These are phyloP conservation scores for honey bee (Apis mellifera) DNA, from an alignment of 1,140 invertebrate species.

Conservation along the genomic window DNA sequence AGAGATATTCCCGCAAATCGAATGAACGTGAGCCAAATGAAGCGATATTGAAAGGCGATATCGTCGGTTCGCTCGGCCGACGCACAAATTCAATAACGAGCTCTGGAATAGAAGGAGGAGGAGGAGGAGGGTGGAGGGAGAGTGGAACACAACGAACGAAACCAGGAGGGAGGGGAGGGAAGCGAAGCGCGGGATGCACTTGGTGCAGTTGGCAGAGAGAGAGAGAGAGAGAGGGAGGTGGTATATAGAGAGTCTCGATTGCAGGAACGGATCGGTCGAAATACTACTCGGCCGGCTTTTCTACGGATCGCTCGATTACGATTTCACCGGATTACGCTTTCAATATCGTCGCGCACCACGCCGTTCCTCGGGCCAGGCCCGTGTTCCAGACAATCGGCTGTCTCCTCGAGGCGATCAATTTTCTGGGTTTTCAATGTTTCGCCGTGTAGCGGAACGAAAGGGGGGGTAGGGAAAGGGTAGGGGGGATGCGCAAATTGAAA, in stretches of 20 bases:
- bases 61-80: conserved; percentile 68
- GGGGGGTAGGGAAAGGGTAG: too few species aligned
- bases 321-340: conserved; percentile 36
- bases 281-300: conserved; percentile 34
- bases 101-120: conserved; percentile 65
- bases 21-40: conserved; percentile 73
- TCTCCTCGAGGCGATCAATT: too few species aligned
- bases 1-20: conserved; percentile 72
- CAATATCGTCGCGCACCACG: not conserved
- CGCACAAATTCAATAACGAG: conserved; percentile 73
- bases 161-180: not conserved
- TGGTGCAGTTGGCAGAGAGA: too few species aligned
- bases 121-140: not conserved
- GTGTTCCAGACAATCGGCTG: not conserved
- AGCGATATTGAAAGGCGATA: conserved; percentile 75
- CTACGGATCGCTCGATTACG: conserved; percentile 19
- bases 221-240: too few species aligned
- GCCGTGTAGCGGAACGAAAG: too few species aligned
- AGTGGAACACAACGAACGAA: not conserved
- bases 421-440: not conserved
- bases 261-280: conserved; percentile 56
- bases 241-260: conserved; percentile 15
- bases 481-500: too few species aligned
- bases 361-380: not conserved
- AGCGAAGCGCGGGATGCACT: not conserved